Evolutionary conservation across 2,113 vertebrate species (phyloP).

Genomic region (Leucoraja erinaceus): DNA sequence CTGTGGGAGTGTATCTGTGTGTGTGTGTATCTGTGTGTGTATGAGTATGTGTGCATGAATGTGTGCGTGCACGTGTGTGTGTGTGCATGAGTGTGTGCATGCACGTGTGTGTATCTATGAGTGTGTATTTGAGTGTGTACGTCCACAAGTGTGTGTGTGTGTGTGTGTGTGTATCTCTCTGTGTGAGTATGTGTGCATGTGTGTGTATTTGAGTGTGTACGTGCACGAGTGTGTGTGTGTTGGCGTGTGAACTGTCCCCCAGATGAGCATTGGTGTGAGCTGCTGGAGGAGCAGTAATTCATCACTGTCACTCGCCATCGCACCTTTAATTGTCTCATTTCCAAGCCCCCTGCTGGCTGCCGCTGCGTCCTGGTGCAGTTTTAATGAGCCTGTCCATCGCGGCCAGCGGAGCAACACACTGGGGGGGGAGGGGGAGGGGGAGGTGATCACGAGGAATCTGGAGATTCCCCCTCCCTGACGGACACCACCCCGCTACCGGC

Average conservation of each 20-base stretch:
- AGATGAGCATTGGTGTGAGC: no score
- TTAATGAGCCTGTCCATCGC: conserved; percentile 27
- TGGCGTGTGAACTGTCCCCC: neutral
- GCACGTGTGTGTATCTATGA: neutral
- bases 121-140: conserved; percentile 38
- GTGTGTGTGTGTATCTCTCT: neutral
- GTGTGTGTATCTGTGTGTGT: no score
- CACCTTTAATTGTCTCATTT: neutral
- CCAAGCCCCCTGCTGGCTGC: neutral
- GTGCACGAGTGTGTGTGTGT: conserved; percentile 41
- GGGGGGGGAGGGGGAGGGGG: neutral
- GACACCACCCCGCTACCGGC: neutral
- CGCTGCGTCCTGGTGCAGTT: neutral
- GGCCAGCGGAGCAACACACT: neutral
- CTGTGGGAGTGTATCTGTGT: no score
- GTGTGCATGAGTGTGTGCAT: neutral
- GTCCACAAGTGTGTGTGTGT: conserved; percentile 44
- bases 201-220: conserved; percentile 38
- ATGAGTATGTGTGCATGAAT: no score
- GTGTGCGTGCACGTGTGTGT: neutral
- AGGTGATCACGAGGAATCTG: neutral
- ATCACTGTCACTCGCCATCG: neutral
- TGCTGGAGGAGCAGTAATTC: neutral
- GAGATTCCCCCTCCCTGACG: neutral
- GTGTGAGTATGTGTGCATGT: neutral